Conservation (phyloP, 2,113 vertebrate genomes). For the Emydura subglobosa region DNA sequence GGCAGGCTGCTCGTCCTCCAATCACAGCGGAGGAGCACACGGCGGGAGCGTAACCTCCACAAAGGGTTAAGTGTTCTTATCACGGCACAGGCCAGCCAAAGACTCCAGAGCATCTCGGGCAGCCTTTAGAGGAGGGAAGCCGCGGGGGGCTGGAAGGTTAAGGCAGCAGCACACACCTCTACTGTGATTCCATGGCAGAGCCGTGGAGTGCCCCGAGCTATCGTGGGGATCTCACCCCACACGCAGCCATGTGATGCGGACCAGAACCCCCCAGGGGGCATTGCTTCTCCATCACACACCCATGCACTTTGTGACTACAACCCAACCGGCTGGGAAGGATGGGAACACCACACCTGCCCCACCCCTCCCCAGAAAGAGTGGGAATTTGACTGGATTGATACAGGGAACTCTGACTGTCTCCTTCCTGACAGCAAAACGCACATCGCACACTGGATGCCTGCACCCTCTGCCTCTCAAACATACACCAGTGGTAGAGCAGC, state of each 20-base stretch:
- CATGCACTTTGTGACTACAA: neutral
- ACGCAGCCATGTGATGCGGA: neutral
- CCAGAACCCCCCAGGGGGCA: neutral
- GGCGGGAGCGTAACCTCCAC: neutral
- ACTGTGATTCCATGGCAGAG: neutral
- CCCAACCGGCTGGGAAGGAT: neutral
- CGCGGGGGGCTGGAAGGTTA: fast-evolving
- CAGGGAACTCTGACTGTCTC: neutral
- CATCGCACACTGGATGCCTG: neutral
- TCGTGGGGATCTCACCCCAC: neutral
- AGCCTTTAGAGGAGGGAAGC: fast-evolving
- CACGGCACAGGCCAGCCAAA: neutral
- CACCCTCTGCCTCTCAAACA: neutral
- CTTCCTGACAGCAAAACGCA: neutral
- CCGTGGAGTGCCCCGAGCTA: neutral
- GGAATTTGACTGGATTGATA: neutral
- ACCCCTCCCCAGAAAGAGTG: neutral
- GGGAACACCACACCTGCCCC: no score
- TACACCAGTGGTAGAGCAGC: neutral
- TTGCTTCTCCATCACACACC: neutral
- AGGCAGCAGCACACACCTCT: fast-evolving
- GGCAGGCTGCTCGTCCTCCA: neutral
- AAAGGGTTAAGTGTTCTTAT: neutral
- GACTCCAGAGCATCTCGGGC: neutral
- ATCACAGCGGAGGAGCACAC: neutral